These are phyloP conservation scores for Drosophila yooni DNA, from an alignment of 2,888 invertebrate species.

Conservation along the genomic window DNA sequence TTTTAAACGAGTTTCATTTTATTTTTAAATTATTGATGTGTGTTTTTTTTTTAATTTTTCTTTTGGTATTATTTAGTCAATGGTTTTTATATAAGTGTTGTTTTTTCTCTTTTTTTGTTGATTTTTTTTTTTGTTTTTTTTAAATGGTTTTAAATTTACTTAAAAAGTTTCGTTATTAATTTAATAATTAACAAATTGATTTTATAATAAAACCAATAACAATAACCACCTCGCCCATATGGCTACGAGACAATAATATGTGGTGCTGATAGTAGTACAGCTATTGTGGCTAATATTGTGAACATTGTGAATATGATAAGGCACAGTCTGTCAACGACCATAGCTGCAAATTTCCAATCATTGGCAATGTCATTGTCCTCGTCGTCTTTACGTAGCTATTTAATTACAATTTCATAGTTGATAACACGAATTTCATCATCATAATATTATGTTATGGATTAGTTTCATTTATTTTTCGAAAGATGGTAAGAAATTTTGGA, in stretches of 20 bases:
- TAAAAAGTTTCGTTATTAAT: conserved; percentile 86
- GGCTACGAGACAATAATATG: conserved; percentile 88
- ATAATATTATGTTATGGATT: conserved; percentile 24
- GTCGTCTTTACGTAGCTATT: conserved; percentile 95
- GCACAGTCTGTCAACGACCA: conserved; percentile 99
- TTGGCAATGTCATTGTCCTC: conserved; percentile 96
- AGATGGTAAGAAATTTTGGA: conserved; percentile 25
- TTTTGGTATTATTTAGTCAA: conserved; percentile 69
- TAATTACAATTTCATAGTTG: conserved; percentile 70
- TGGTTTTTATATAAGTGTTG: conserved; percentile 66
- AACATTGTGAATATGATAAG: conserved; percentile 99
- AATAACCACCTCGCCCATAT: conserved; percentile 86
- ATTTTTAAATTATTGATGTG: conserved; percentile 67
- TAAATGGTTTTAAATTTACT: conserved; percentile 80
- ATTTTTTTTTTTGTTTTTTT: conserved; percentile 67
- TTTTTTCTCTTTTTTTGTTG: conserved; percentile 68
- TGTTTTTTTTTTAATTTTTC: conserved; percentile 44
- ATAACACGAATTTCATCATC: neutral
- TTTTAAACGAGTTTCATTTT: conserved; percentile 60
- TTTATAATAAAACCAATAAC: conserved; percentile 86
- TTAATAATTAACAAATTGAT: conserved; percentile 86
- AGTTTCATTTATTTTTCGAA: conserved; percentile 8
- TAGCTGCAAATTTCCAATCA: conserved; percentile 99
- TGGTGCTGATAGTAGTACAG: conserved; percentile 98
- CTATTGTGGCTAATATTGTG: conserved; percentile 98